Evolutionary conservation across 2,113 vertebrate genomes (phyloP).

Genomic region (Pygoscelis antarcticus): DNA sequence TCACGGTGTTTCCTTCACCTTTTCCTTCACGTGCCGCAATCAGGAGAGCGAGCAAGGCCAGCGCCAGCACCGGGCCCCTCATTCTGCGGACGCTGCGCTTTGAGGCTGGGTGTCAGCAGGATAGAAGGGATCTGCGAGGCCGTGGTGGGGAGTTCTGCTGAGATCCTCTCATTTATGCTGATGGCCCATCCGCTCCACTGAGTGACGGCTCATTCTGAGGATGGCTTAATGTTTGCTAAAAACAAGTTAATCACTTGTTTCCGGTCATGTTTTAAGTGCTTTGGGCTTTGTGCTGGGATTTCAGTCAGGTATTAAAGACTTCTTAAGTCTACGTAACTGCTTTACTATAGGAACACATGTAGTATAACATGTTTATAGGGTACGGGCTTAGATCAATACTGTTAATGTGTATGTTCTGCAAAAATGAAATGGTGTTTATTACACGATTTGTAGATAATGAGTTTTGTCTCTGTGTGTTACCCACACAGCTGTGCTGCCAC

Average conservation of each 20-base stretch:
- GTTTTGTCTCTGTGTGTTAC: background rate
- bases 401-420: background rate
- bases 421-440: background rate
- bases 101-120: background rate
- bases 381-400: background rate
- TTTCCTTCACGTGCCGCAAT: background rate
- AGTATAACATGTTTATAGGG: background rate
- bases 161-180: constrained; percentile 49
- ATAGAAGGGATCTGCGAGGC: background rate
- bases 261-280: background rate
- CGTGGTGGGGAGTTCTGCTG: background rate
- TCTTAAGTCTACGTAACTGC: background rate
- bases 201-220: background rate
- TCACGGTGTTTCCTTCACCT: constrained; percentile 65
- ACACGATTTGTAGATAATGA: background rate
- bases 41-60: constrained; percentile 25
- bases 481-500: background rate
- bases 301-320: background rate
- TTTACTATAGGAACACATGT: background rate
- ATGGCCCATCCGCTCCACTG: background rate
- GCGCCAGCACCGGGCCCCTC: background rate
- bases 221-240: constrained; percentile 48
- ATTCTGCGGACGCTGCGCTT: background rate
- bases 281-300: background rate
- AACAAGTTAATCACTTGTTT: background rate